These are phyloP conservation scores for Craseonycteris thonglongyai DNA, from an alignment of 2,113 vertebrate genomes.

Conservation along the genomic window DNA sequence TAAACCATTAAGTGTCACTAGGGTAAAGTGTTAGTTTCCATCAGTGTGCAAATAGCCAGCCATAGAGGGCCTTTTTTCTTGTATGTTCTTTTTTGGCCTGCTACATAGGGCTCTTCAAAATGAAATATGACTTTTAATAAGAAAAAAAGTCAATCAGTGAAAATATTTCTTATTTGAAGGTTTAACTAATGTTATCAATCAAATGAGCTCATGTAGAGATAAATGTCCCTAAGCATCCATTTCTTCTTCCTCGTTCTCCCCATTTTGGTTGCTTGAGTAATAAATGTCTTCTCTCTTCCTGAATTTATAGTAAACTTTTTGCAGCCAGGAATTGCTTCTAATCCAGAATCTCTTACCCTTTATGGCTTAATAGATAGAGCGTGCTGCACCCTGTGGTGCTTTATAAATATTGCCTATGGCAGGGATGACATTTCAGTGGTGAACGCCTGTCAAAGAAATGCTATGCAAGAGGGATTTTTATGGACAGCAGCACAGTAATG, in stretches of 20 bases:
- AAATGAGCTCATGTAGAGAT: neutral
- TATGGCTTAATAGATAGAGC: slow-evolving; percentile 27
- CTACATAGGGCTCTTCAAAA: neutral
- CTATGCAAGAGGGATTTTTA: slow-evolving; percentile 56
- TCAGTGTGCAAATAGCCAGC: neutral
- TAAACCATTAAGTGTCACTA: neutral
- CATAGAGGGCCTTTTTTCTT: neutral
- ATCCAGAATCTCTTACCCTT: slow-evolving; percentile 31
- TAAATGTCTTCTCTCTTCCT: slow-evolving; percentile 35
- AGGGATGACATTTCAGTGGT: slow-evolving; percentile 63
- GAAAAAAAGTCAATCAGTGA: neutral
- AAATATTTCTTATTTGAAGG: slow-evolving; percentile 43
- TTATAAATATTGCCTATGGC: slow-evolving; percentile 21
- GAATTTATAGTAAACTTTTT: slow-evolving; percentile 56
- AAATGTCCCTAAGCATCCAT: neutral
- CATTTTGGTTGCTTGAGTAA: neutral
- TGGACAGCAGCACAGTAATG: slow-evolving; percentile 44
- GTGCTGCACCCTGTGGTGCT: neutral
- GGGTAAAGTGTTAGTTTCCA: slow-evolving; percentile 1
- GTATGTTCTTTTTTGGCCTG: neutral
- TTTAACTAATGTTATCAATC: slow-evolving; percentile 26
- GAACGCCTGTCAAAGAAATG: slow-evolving; percentile 50
- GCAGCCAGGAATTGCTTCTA: neutral
- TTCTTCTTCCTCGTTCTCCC: neutral
- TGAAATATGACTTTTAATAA: slow-evolving; percentile 56